Evolutionary conservation across 2,888 invertebrate species (phyloP).

Genomic region (Phragmatobia fuliginosa): DNA sequence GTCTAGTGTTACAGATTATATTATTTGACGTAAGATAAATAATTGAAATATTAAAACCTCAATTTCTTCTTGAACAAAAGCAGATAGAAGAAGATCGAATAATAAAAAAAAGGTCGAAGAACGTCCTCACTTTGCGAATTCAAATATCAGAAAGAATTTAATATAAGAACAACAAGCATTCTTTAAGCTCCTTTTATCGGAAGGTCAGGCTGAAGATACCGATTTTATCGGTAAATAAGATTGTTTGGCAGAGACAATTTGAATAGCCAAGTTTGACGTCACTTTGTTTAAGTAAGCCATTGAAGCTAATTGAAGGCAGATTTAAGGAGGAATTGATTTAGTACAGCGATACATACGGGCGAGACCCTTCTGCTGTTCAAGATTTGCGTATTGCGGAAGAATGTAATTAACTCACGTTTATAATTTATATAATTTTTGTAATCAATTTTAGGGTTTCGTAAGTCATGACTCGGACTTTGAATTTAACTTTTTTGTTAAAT

Average conservation of each 20-base stretch:
- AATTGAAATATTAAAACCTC: not conserved
- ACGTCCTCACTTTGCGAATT: conserved; percentile 3
- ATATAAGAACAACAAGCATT: conserved; percentile 35
- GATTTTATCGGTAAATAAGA: conserved; percentile 17
- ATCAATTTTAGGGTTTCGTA: too few species aligned
- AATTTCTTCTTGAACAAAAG: conserved; percentile 4
- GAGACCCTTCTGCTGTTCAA: too few species aligned
- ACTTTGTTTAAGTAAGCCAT: conserved; percentile 4
- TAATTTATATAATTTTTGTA: not conserved
- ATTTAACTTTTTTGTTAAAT: too few species aligned
- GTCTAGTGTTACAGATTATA: not conserved
- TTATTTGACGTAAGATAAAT: not conserved
- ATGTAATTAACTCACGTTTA: not conserved
- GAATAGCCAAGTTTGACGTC: conserved; percentile 5
- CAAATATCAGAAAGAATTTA: conserved; percentile 42
- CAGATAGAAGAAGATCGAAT: conserved; percentile 15
- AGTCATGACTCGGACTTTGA: too few species aligned
- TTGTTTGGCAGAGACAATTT: conserved; percentile 5
- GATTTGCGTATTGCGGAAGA: not conserved
- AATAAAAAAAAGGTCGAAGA: conserved; percentile 20
- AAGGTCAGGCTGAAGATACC: conserved; percentile 16
- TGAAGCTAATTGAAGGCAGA: not conserved
- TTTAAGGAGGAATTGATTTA: conserved; percentile 1
- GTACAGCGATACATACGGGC: not conserved
- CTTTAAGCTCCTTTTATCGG: conserved; percentile 2